phyloP scores from a whole-genome alignment of 2,888 invertebrate genomes.

The Cantharis flavilabris region DNA sequence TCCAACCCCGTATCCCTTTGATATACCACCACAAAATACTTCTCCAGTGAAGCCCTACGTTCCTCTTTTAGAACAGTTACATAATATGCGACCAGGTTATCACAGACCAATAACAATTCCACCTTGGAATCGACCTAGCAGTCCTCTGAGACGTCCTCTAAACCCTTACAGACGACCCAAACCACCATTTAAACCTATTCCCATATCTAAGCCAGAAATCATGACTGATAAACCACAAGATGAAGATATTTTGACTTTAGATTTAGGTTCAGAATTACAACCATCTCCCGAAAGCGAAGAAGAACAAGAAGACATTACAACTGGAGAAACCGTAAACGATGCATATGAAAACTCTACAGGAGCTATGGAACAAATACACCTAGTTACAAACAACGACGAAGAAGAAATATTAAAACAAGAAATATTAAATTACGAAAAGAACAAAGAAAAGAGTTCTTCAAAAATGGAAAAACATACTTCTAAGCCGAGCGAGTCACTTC shows the following conservation, averaged over 20 bases:
- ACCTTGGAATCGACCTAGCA: slow-evolving; percentile 66
- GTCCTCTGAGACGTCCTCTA: slow-evolving; percentile 58
- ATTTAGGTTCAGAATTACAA: slow-evolving; percentile 48
- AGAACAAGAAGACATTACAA: slow-evolving; percentile 38
- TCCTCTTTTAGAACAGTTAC: slow-evolving; percentile 71
- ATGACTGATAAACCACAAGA: slow-evolving; percentile 49
- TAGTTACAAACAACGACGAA: slow-evolving; percentile 26
- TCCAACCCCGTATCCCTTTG: slow-evolving; percentile 77
- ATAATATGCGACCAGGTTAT: slow-evolving; percentile 56
- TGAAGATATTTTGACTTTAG: slow-evolving; percentile 51
- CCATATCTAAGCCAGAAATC: slow-evolving; percentile 51
- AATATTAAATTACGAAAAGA: slow-evolving; percentile 48
- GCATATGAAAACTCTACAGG: slow-evolving; percentile 40
- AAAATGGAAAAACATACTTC: slow-evolving; percentile 48
- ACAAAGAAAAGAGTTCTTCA: slow-evolving; percentile 50
- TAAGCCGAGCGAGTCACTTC: slow-evolving; percentile 36
- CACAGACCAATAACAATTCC: slow-evolving; percentile 62
- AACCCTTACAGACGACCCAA: slow-evolving; percentile 61
- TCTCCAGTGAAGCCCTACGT: slow-evolving; percentile 64
- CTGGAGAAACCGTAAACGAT: slow-evolving; percentile 37
- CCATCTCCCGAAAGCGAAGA: slow-evolving; percentile 37
- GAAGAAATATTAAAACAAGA: slow-evolving; percentile 36
- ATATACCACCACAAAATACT: slow-evolving; percentile 65
- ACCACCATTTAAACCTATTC: slow-evolving; percentile 67
- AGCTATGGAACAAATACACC: slow-evolving; percentile 35